Evolutionary conservation across 2,888 invertebrate genomes (phyloP).

Genomic region (Yponomeuta malinellus): DNA sequence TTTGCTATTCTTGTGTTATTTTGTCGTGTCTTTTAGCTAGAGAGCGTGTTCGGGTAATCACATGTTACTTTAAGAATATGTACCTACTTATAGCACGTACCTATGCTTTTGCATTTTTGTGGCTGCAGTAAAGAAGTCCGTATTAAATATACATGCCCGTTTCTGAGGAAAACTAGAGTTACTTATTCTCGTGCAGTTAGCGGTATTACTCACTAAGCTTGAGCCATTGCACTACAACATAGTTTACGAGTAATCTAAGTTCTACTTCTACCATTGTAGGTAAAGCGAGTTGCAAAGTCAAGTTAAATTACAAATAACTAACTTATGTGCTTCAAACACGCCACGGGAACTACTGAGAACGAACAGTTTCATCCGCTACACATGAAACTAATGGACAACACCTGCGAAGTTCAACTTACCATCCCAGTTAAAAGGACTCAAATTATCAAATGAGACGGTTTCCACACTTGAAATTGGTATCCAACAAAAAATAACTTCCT

Average conservation of each 20-base stretch:
- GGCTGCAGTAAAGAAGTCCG: neutral
- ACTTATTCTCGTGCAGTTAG: neutral
- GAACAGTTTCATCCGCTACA: constrained; percentile 30
- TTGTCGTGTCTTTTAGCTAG: neutral
- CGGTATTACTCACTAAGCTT: too few relatives aligned
- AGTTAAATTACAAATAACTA: constrained; percentile 36
- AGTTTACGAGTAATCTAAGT: constrained; percentile 7
- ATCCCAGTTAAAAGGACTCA: too few relatives aligned
- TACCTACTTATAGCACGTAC: neutral
- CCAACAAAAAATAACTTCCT: neutral
- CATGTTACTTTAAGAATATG: neutral
- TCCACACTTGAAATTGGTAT: neutral
- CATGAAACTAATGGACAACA: constrained; percentile 26
- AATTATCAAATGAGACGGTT: too few relatives aligned
- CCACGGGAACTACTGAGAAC: constrained; percentile 36
- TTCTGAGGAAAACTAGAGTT: neutral
- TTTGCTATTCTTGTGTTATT: constrained; percentile 3
- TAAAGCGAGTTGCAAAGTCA: constrained; percentile 3
- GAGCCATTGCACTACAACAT: too few relatives aligned
- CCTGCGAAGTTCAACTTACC: neutral
- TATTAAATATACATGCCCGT: too few relatives aligned
- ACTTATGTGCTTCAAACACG: constrained; percentile 50
- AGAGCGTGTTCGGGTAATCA: neutral
- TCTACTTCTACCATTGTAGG: constrained; percentile 1
- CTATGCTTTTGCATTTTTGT: neutral